A percentile compares a stretch with the other conserved stretches of the same genome.
Evolutionary conservation across 2,888 invertebrate species (phyloP).

Genomic region (Electrophaes corylata): DNA sequence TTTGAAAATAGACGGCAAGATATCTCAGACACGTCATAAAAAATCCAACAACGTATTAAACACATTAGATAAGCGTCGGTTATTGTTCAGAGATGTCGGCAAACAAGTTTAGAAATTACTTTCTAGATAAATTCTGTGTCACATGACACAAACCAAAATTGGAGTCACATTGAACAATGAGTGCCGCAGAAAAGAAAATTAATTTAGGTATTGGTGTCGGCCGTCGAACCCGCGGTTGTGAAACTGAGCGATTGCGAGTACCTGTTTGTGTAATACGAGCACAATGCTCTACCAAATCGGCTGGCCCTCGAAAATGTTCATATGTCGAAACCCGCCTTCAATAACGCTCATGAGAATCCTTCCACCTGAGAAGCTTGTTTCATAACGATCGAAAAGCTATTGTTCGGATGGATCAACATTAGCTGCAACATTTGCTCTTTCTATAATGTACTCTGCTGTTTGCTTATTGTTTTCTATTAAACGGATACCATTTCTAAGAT

Average conservation of each 20-base stretch:
- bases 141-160: conserved; percentile 67
- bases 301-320: conserved; percentile 75
- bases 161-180: conserved; percentile 77
- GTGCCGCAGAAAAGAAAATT: conserved; percentile 78
- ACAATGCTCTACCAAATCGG: conserved; percentile 74
- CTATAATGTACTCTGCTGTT: not conserved
- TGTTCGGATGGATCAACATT: conserved; percentile 30
- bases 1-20: conserved; percentile 1
- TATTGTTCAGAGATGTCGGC: conserved; percentile 25
- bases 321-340: conserved; percentile 64
- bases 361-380: conserved; percentile 36
- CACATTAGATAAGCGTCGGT: conserved; percentile 6
- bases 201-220: conserved; percentile 84
- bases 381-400: conserved; percentile 38
- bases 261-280: conserved; percentile 79
- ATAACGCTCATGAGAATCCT: conserved; percentile 46
- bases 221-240: conserved; percentile 79
- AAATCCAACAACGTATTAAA: conserved; percentile 7
- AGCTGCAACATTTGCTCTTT: conserved; percentile 13
- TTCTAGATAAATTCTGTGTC: conserved; percentile 61
- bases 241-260: conserved; percentile 79
- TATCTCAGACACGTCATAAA: conserved; percentile 17
- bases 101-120: conserved; percentile 52
- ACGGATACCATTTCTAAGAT: not conserved
- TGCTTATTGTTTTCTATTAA: not conserved